phyloP scores from a whole-genome alignment of 2,113 vertebrate species.

The Girardinichthys multiradiatus region DNA sequence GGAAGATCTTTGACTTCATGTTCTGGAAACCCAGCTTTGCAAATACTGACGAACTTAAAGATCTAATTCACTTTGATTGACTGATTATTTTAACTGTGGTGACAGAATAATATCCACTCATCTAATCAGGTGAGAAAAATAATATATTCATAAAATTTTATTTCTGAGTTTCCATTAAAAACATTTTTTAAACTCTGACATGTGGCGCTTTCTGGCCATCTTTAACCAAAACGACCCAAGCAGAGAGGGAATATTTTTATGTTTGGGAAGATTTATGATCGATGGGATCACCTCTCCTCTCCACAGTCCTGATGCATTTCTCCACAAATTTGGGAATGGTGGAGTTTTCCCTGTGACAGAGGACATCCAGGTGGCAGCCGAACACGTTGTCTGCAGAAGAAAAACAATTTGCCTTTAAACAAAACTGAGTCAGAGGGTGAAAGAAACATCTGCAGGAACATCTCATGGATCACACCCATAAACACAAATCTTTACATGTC shows the following conservation, averaged over 20 bases:
- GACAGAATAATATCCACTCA: background rate
- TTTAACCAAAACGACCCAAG: too few relatives aligned
- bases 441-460: too few relatives aligned
- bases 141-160: background rate
- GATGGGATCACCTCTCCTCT: constrained; percentile 84
- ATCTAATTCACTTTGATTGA: too few relatives aligned
- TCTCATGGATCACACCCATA: background rate
- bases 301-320: constrained; percentile 87
- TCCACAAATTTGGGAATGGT: constrained; percentile 86
- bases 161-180: background rate
- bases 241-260: background rate
- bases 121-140: background rate
- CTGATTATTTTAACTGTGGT: background rate
- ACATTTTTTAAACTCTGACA: too few relatives aligned
- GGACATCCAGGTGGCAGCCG: constrained; percentile 85
- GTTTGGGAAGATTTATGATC: background rate
- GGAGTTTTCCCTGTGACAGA: constrained; percentile 86
- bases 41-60: too few relatives aligned
- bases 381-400: constrained; percentile 88
- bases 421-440: background rate
- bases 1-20: too few relatives aligned
- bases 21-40: too few relatives aligned
- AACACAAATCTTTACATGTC: background rate
- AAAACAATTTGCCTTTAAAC: too few relatives aligned
- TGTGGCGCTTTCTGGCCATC: too few relatives aligned